Evolutionary conservation across 2,888 invertebrate genomes (phyloP).

Genomic region (Doris montereyensis): DNA sequence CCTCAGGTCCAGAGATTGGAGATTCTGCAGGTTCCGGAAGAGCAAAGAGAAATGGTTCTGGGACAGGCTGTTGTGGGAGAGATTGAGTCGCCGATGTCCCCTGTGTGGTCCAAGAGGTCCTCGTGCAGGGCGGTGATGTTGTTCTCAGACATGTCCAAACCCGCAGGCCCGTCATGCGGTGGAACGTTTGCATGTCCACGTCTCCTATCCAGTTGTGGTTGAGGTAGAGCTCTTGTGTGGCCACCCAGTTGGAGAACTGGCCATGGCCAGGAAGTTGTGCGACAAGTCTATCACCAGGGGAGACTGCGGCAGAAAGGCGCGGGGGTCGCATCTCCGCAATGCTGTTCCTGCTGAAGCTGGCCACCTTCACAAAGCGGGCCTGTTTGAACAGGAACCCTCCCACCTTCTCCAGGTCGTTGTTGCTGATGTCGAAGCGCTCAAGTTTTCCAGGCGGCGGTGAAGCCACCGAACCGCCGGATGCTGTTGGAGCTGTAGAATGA

Average conservation of each 20-base stretch:
- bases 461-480: constrained; percentile 29
- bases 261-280: constrained; percentile 65
- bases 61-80: constrained; percentile 52
- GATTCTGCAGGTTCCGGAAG: constrained; percentile 48
- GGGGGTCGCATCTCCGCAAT: constrained; percentile 54
- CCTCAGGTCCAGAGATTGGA: constrained; percentile 55
- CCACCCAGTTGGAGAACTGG: constrained; percentile 59
- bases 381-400: constrained; percentile 56
- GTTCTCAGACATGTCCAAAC: constrained; percentile 56
- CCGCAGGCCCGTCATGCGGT: constrained; percentile 54
- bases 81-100: constrained; percentile 50
- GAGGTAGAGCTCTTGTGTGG: constrained; percentile 50
- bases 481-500: constrained; percentile 46
- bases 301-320: constrained; percentile 54
- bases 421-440: constrained; percentile 46
- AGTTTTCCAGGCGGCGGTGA: neutral
- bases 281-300: constrained; percentile 53
- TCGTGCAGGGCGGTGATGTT: constrained; percentile 49
- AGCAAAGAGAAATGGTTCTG: constrained; percentile 37
- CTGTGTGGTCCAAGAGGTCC: constrained; percentile 53
- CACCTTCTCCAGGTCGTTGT: constrained; percentile 55
- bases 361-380: constrained; percentile 51
- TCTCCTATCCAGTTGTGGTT: constrained; percentile 54
- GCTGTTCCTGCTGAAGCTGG: constrained; percentile 62
- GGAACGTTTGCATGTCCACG: constrained; percentile 56